phyloP scores from a whole-genome alignment of 2,888 invertebrate genomes.

The Oxytorus armatus region DNA sequence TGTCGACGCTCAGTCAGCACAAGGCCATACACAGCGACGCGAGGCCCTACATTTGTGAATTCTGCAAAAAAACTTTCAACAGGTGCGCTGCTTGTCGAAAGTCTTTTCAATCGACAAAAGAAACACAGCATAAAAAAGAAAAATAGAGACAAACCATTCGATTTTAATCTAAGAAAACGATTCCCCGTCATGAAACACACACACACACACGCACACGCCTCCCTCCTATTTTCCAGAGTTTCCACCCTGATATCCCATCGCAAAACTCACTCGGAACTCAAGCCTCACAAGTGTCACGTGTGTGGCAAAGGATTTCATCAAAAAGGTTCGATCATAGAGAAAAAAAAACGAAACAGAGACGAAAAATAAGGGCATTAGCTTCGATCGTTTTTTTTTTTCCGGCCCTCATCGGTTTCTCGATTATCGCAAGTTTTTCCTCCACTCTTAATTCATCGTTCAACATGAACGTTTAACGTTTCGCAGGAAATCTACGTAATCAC shows the following conservation, averaged over 20 bases:
- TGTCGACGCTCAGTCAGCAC: slow-evolving; percentile 91
- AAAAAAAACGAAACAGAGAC: slow-evolving; percentile 20
- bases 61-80: slow-evolving; percentile 92
- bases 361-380: slow-evolving; percentile 17
- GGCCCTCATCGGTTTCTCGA: not conserved
- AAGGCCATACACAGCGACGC: slow-evolving; percentile 92
- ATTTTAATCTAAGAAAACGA: slow-evolving; percentile 33
- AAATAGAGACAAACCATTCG: slow-evolving; percentile 16
- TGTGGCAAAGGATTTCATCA: slow-evolving; percentile 93
- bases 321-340: slow-evolving; percentile 86
- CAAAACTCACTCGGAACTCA: slow-evolving; percentile 91
- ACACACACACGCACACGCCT: too few species aligned
- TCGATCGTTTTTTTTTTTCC: not conserved
- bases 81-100: slow-evolving; percentile 77
- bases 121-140: too few species aligned
- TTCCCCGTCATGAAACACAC: slow-evolving; percentile 15
- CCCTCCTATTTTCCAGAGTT: slow-evolving; percentile 84
- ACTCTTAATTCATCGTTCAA: slow-evolving; percentile 6
- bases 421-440: slow-evolving; percentile 26
- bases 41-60: slow-evolving; percentile 90
- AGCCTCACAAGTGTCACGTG: slow-evolving; percentile 90
- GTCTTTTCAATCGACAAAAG: too few species aligned
- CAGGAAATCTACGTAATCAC: slow-evolving; percentile 91
- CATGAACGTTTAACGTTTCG: slow-evolving; percentile 29
- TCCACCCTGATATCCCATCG: slow-evolving; percentile 93